These are phyloP conservation scores for Takifugu ocellatus DNA, from an alignment of 2,797 vertebrate genomes.

Conservation along the genomic window DNA sequence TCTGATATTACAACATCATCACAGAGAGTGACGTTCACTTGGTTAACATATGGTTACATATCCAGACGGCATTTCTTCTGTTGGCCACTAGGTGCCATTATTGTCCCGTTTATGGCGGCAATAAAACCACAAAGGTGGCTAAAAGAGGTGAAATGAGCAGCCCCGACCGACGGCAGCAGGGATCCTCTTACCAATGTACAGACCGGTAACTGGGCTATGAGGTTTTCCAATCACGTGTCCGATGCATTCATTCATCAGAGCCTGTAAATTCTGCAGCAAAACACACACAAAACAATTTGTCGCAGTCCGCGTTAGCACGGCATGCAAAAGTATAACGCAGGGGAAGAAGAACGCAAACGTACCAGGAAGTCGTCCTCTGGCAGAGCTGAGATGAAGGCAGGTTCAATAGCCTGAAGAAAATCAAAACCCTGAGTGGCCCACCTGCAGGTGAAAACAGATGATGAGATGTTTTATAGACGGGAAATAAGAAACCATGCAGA, in stretches of 20 bases:
- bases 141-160: not conserved
- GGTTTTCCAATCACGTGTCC: conserved; percentile 99
- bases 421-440: conserved; percentile 99
- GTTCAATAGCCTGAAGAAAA: conserved; percentile 98
- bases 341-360: conserved; percentile 38
- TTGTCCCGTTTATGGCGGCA: not conserved
- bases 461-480: too few species aligned
- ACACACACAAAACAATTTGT: conserved; percentile 5
- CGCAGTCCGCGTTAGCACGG: not conserved
- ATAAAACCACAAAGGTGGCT: not conserved
- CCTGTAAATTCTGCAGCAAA: conserved; percentile 86
- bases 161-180: too few species aligned
- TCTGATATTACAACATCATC: too few species aligned
- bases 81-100: conserved; percentile 11
- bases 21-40: too few species aligned
- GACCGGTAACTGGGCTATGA: conserved; percentile 95
- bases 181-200: conserved; percentile 86
- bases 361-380: conserved; percentile 99
- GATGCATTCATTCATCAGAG: conserved; percentile 98
- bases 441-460: conserved; percentile 64
- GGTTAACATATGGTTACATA: not conserved
- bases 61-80: not conserved
- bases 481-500: too few species aligned
- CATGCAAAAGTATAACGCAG: not conserved
- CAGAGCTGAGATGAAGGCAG: conserved; percentile 95